Conservation (phyloP, 2,888 invertebrate genomes). For the Agapostemon virescens region DNA sequence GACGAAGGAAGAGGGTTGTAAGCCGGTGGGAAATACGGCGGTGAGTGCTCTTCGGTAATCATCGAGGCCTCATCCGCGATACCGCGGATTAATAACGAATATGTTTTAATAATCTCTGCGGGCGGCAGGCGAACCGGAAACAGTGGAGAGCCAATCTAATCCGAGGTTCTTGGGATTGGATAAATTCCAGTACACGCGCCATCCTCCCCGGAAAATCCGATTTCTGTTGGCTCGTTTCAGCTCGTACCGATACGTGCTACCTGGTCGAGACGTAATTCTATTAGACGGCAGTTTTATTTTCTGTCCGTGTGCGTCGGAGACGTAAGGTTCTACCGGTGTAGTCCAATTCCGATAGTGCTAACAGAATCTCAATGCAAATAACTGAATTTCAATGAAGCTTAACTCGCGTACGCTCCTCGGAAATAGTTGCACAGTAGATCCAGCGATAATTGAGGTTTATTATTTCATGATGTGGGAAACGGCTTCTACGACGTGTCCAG, state of each 20-base stretch:
- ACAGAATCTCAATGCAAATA: background rate
- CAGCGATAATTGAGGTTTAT: too few relatives aligned
- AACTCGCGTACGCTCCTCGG: background rate
- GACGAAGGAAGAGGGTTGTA: background rate
- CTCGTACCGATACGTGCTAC: background rate
- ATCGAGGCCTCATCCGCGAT: constrained; percentile 9
- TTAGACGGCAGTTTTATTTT: background rate
- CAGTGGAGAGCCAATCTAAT: constrained; percentile 41
- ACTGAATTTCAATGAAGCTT: background rate
- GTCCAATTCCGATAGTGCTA: background rate
- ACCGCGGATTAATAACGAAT: constrained; percentile 52
- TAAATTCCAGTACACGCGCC: constrained; percentile 33
- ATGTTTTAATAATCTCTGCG: constrained; percentile 60
- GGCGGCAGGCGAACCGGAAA: constrained; percentile 28
- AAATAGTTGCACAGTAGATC: background rate
- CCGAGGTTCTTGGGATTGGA: constrained; percentile 41
- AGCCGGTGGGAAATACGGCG: constrained; percentile 48
- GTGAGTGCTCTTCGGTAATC: constrained; percentile 42
- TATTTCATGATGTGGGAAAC: too few relatives aligned
- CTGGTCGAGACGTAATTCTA: background rate
- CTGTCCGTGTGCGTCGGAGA: background rate
- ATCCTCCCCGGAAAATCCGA: constrained; percentile 2
- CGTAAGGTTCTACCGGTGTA: background rate
- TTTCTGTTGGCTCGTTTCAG: background rate
- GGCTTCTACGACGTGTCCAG: too few relatives aligned